Base-by-base conservation (phyloP, 2,797 vertebrate species). In the Miichthys miiuy region DNA sequence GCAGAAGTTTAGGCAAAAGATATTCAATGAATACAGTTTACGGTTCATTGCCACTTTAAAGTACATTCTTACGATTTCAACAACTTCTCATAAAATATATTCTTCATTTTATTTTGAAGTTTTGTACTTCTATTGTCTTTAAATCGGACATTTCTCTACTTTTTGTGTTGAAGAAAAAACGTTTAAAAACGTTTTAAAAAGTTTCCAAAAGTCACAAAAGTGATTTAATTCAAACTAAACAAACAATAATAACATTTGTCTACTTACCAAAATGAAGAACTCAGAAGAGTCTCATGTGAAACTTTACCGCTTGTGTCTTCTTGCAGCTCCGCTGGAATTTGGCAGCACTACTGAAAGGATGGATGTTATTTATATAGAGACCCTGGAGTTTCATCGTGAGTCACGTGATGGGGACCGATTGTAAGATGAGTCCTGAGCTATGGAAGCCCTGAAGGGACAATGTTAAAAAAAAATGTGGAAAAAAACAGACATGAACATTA, bases 311-410 rank as follows among this genome's bases (percentile, higher is more conserved):
- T 55, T 46, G 42, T 27, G 0, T 80, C 72, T 52, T 67, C 66
- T 10, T 54, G 44, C 56, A 55, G 57, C 66, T 74, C 77, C 52
- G 79, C 41, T 84, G 62, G 75, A 84, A 67, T 93, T 89, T 80
- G 77, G 79, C 73, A 69, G 72, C 72, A n/a, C 47, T 16, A 2
- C 62, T 42, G n/a, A 55, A 51, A 13, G 64, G 66, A 62, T 68
- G 52, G 68, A 57, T 38, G 44, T 77, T 68, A 75, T 87, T 94
- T 95, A 95, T 94, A 93, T 81, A 82, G 63, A 63, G 71, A 84
- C 69, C 20, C 42, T 34, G 14, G 54, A 76, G 54, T 62, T 81
- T 88, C 84, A 80, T 72, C 79, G 52, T 18, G 50, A 70, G 82
- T 91, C 91, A 94, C 81, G 65, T 92, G 94, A 75, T 5, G 1